Evolutionary conservation across 2,888 invertebrate genomes (phyloP).

Genomic region (Hirtodrosophila trivittata): DNA sequence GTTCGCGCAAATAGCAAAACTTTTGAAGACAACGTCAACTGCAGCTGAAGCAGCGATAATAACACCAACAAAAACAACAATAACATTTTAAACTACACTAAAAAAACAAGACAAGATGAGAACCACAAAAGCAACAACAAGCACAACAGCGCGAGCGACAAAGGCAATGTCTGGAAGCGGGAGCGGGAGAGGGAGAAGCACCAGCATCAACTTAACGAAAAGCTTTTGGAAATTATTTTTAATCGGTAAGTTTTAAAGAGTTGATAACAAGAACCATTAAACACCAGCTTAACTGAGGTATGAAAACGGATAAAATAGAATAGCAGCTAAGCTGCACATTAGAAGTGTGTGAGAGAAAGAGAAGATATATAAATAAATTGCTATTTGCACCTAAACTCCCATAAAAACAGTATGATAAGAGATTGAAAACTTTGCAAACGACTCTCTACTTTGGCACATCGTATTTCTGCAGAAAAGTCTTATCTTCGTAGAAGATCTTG

Average conservation of each 20-base stretch:
- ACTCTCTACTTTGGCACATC: too few species aligned
- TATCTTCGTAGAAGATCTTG: too few species aligned
- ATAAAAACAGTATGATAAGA: too few species aligned
- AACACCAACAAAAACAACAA: conserved; percentile 27
- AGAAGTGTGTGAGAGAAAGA: too few species aligned
- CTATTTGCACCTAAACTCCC: too few species aligned
- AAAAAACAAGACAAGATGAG: conserved; percentile 45
- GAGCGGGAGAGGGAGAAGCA: conserved; percentile 8
- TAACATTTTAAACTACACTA: conserved; percentile 15
- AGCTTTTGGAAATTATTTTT: conserved; percentile 69
- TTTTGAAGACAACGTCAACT: conserved; percentile 20
- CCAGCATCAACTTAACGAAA: conserved; percentile 35
- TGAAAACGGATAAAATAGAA: conserved; percentile 4
- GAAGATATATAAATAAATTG: too few species aligned
- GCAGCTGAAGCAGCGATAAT: conserved; percentile 26
- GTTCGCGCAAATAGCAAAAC: conserved; percentile 29
- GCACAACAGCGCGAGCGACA: conserved; percentile 16
- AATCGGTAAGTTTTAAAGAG: conserved; percentile 71
- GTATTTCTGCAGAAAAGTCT: too few species aligned
- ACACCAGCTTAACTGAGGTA: neutral
- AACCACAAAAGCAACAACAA: conserved; percentile 21
- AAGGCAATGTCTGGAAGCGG: conserved; percentile 7
- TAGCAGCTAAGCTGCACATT: too few species aligned
- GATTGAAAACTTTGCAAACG: too few species aligned
- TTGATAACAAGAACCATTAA: neutral